Evolutionary conservation across 1,140 invertebrate species (phyloP).

Genomic region (Halyomorpha halys): DNA sequence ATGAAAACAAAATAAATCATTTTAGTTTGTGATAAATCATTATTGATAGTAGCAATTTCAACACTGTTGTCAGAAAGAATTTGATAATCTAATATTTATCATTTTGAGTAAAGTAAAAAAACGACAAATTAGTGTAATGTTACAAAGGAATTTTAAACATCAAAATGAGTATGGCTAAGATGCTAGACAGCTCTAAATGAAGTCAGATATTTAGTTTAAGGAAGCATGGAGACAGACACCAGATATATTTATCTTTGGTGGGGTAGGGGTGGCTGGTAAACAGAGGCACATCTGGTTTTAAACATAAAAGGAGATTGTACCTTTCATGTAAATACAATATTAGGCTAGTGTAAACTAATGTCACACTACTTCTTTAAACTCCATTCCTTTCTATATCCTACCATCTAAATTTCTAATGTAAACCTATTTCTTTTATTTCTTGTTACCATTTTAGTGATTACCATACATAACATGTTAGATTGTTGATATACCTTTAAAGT

Average conservation of each 20-base stretch:
- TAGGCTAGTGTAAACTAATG: neutral
- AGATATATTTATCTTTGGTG: conserved; percentile 25
- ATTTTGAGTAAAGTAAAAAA: no score
- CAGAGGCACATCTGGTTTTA: conserved; percentile 21
- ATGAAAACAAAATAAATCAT: no score
- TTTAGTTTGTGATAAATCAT: no score
- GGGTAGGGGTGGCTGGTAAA: conserved; percentile 14
- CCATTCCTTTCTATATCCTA: no score
- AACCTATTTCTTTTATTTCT: conserved; percentile 3
- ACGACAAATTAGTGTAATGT: neutral
- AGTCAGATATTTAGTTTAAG: conserved; percentile 7
- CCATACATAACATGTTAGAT: no score
- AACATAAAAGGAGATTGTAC: conserved; percentile 6
- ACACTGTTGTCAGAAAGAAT: no score
- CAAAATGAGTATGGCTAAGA: neutral
- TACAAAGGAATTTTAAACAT: neutral
- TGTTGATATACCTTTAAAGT: no score
- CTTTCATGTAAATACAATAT: conserved; percentile 23
- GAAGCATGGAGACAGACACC: neutral
- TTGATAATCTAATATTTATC: no score
- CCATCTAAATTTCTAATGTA: neutral
- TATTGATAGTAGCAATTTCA: no score
- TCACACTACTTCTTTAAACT: no score
- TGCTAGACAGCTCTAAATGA: neutral
- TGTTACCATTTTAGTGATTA: neutral